These are phyloP conservation scores for Spheniscus mendiculus DNA, from an alignment of 2,113 vertebrate genomes.

Conservation along the genomic window DNA sequence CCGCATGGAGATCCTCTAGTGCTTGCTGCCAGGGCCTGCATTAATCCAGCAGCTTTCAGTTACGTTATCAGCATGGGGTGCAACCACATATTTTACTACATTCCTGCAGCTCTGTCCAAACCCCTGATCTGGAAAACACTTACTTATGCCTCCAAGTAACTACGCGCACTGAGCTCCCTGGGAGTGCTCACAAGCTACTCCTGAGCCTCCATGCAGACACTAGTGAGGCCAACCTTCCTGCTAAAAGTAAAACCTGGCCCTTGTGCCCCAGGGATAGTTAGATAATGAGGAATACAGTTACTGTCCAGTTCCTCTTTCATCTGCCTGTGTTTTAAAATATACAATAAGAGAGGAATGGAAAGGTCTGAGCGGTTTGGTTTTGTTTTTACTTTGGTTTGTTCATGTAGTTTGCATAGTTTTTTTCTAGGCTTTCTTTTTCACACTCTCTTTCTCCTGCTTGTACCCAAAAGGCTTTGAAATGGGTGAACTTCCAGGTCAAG, in stretches of 20 bases:
- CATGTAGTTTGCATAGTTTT: not conserved
- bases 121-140: not conserved
- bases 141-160: not conserved
- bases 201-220: not conserved
- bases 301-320: constrained; percentile 54
- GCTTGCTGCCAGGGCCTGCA: not conserved
- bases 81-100: not conserved
- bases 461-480: not conserved
- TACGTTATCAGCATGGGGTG: not conserved
- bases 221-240: not conserved
- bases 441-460: not conserved
- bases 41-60: not conserved
- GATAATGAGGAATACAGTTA: constrained; percentile 11
- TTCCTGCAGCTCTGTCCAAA: not conserved
- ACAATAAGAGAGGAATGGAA: constrained; percentile 62
- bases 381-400: constrained; percentile 6
- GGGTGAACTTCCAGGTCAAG: not conserved
- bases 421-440: not conserved
- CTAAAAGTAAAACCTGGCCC: not conserved
- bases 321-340: constrained; percentile 29
- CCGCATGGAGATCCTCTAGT: not conserved
- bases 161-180: not conserved
- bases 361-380: not conserved
- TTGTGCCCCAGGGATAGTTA: not conserved
- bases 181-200: not conserved